Base-by-base conservation (phyloP, 2,888 invertebrate species). In the Digitonthophagus gazella region DNA sequence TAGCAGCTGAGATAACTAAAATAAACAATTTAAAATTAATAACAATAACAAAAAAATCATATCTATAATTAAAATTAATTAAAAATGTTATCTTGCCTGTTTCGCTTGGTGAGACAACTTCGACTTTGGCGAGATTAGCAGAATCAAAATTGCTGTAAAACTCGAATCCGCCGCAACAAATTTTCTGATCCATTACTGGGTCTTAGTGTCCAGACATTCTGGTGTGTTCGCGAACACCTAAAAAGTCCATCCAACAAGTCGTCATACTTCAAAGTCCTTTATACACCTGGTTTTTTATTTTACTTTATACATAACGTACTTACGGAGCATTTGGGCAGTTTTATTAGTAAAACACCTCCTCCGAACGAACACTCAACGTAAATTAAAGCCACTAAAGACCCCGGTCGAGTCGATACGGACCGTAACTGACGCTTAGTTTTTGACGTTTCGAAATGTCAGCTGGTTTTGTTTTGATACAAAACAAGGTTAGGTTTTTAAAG, bases 141-240 rank as follows among this genome's bases (percentile, higher is more conserved):
- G 95, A 96, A 83, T 96, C 96, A 85, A 96, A 95, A 82, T 93
- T 91, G 76, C 94, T 92, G 76, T 91, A 90, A 84, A 96, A 95
- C 76, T 88, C 86, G 83, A 95, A 92, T 76, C 90, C 91, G 76
- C 89, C 91, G 80, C 90, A 89, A 19, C 64, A 55, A 58, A 66
- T 65, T 63, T 57, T 70, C 65, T 69, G 15, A 58, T 67, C 70
- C 70, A 70, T 70, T 19, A 65, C 67, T 70, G n/a, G n/a, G n/a
- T n/a, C n/a, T n/a, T n/a, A n/a, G n/a, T 61, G 8, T 14, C 44
- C 22, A 15, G 19, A 61, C 18, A 61, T 18, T 5, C 64, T 64
- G 64, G 6, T 44, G 2, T 6, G 11, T 8, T 44, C 28, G 6
- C 28, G 11, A 6, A 44, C 28, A 6, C 28, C 28, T 44, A 44